A percentile compares a stretch with the other conserved stretches of the same genome.
Evolutionary conservation across 2,113 vertebrate genomes (phyloP).

Genomic region (Noturus placidus): DNA sequence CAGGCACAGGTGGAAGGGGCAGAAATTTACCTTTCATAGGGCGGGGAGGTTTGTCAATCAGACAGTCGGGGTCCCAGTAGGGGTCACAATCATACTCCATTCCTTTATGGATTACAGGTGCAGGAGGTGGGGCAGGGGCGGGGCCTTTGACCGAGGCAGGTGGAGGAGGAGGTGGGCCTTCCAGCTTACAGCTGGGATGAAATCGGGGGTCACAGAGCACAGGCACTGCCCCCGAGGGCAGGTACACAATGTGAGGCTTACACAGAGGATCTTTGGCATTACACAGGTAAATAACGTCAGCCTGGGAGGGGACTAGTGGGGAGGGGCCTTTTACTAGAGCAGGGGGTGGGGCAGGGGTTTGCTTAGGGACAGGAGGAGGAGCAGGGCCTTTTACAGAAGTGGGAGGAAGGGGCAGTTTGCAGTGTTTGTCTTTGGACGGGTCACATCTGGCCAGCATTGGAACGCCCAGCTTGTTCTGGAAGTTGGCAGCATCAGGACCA

Average conservation of each 20-base stretch:
- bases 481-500: conserved; percentile 73
- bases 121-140: conserved; percentile 33
- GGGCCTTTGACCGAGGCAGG: conserved; percentile 50
- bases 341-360: conserved; percentile 45
- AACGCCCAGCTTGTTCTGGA: conserved; percentile 72
- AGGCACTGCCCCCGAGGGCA: conserved; percentile 69
- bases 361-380: conserved; percentile 41
- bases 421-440: conserved; percentile 70
- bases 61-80: conserved; percentile 79
- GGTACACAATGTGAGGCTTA: conserved; percentile 77
- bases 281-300: conserved; percentile 73
- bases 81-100: conserved; percentile 79
- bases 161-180: conserved; percentile 44
- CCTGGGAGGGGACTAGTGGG: conserved; percentile 62
- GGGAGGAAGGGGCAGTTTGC: conserved; percentile 60
- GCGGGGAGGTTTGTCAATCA: conserved; percentile 71
- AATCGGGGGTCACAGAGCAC: conserved; percentile 76
- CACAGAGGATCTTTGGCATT: conserved; percentile 75
- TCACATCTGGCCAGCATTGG: conserved; percentile 65
- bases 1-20: conserved; percentile 54
- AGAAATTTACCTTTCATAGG: conserved; percentile 62
- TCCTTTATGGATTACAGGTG: conserved; percentile 64
- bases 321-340: conserved; percentile 49
- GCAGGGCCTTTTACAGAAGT: conserved; percentile 48
- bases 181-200: conserved; percentile 69